Conservation (phyloP, 1,140 invertebrate species). For the Brachionus koreanus region DNA sequence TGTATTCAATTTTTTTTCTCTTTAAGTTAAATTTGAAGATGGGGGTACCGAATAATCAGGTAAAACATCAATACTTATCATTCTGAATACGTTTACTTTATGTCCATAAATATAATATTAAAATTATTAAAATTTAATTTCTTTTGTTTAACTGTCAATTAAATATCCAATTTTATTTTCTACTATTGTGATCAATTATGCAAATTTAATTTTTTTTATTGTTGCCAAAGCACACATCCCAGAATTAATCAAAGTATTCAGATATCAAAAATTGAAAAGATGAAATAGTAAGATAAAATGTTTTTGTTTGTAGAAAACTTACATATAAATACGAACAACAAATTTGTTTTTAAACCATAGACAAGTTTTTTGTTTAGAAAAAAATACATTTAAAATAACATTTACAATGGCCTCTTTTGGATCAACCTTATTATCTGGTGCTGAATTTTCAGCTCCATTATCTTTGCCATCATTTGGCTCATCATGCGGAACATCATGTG, state of each 20-base stretch:
- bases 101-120: neutral
- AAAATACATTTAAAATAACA: neutral
- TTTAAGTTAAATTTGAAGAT: neutral
- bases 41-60: neutral
- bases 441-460: neutral
- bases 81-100: neutral
- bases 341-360: neutral
- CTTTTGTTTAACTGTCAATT: neutral
- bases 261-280: neutral
- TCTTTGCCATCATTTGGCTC: neutral
- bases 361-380: neutral
- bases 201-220: neutral
- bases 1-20: too few relatives aligned
- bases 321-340: neutral
- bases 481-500: too few relatives aligned
- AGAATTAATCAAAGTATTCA: neutral
- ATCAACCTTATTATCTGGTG: neutral
- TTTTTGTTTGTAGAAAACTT: neutral
- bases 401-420: neutral
- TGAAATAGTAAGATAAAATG: neutral
- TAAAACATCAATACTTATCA: neutral
- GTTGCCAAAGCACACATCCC: neutral
- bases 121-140: neutral
- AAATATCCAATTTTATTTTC: neutral
- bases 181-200: neutral